Evolutionary conservation across 2,888 invertebrate species (phyloP), one percentile per base, ranked within the genome.

Genomic region (Drosophila tripunctata): DNA sequence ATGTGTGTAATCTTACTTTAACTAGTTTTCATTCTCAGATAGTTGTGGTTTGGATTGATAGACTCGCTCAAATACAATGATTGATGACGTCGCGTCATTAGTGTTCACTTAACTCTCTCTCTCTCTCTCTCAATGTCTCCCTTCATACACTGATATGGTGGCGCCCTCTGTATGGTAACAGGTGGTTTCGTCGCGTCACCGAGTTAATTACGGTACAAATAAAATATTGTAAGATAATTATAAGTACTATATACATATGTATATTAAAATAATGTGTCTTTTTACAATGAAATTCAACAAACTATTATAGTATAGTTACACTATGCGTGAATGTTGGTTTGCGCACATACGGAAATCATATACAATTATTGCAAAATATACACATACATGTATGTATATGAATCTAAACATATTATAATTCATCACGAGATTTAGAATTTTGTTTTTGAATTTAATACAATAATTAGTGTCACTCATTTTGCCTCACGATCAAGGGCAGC

Each of bases 361-460:
- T 55, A 35, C 54, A 60, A 61, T 76, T 76, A 67, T 70, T 30
- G 48, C 54, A 7, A 58, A 54, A 51, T 43, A 27, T 43, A 56
- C 51, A 67, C 17, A 66, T 51, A 61, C 30, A 69, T 55, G 14
- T 35, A 6, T 12, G 31, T 19, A 5, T 48, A 31, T 10, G 15
- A 57, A 15, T 33, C 54, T 8, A 22, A 15, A 43, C 14, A 51
- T 58, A 62, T 56, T 63, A 38, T 52, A 52, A 57, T 38, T 74
- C 70, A 63, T 17, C 58, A 74, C 70, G 70, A 70, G 43, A 67
- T 52, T 21, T 33, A 62, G 30, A 55, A 51, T 38, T 55, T 57
- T 48, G 27, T 27, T 27, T 3, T 27, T 27, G 4, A 27, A 27
- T 10, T 27, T 10, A 27, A 73, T 52, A 50, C 41, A 50, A 51